Evolutionary conservation across 2,797 vertebrate genomes (phyloP).

Genomic region (Darevskia mixta): DNA sequence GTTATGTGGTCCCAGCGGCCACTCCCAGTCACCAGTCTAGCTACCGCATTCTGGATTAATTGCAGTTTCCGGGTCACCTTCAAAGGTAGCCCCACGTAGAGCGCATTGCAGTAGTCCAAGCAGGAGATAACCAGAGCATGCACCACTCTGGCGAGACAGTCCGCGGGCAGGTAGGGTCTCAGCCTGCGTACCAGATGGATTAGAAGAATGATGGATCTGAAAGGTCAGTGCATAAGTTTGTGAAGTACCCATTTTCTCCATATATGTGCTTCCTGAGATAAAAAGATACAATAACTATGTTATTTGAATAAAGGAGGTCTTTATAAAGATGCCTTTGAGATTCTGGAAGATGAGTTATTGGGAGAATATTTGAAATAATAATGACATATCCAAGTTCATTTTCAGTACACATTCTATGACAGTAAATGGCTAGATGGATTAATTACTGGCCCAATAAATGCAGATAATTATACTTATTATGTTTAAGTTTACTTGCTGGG

Average conservation of each 20-base stretch:
- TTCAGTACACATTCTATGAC: slow-evolving; percentile 28
- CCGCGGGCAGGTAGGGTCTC: too few species aligned
- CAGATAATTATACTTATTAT: slow-evolving; percentile 44
- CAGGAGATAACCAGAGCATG: too few species aligned
- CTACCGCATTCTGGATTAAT: too few species aligned
- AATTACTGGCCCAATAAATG: slow-evolving; percentile 42
- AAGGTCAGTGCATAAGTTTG: slow-evolving; percentile 7
- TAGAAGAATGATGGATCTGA: background rate
- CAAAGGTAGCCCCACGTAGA: too few species aligned
- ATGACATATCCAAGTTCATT: background rate
- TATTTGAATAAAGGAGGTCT: slow-evolving; percentile 24
- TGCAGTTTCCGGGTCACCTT: too few species aligned
- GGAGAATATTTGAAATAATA: slow-evolving; percentile 25
- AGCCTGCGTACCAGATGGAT: too few species aligned
- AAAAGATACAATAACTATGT: background rate
- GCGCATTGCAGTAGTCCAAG: too few species aligned
- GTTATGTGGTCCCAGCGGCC: too few species aligned
- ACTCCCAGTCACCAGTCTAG: too few species aligned
- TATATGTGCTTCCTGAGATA: slow-evolving; percentile 6
- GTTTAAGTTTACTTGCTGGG: slow-evolving; percentile 3
- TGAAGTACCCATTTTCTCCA: slow-evolving; percentile 17
- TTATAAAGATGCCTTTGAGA: background rate
- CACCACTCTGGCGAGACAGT: too few species aligned
- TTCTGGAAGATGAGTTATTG: slow-evolving; percentile 14
- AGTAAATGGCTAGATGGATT: slow-evolving; percentile 13